A percentile compares a stretch with the other conserved stretches of the same genome.
These are phyloP conservation scores for Myotis findleyi DNA, from an alignment of 2,797 vertebrate species.

Conservation along the genomic window DNA sequence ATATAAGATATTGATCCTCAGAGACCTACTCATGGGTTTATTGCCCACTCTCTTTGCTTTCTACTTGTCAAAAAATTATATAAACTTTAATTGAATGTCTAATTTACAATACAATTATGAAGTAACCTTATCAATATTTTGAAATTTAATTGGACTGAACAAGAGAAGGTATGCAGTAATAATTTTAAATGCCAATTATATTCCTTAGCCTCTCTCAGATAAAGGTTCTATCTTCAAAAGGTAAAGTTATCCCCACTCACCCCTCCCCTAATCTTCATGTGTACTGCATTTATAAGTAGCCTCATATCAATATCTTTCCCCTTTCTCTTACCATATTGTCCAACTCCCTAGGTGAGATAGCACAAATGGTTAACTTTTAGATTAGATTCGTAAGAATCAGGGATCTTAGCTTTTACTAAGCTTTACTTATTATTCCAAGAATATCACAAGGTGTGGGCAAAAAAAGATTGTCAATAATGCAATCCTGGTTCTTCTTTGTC, in stretches of 20 bases:
- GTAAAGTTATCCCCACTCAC: not conserved
- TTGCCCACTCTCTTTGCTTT: slow-evolving; percentile 15
- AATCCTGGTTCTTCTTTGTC: not conserved
- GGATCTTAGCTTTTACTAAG: not conserved
- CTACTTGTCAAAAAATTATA: slow-evolving; percentile 34
- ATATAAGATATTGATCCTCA: not conserved
- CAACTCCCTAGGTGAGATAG: not conserved
- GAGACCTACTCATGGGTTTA: not conserved
- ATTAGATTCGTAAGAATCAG: not conserved
- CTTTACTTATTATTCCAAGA: not conserved
- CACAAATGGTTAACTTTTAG: not conserved
- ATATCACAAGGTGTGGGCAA: not conserved
- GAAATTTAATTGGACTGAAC: not conserved
- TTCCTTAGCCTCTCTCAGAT: not conserved
- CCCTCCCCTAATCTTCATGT: not conserved
- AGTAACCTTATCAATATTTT: slow-evolving; percentile 22
- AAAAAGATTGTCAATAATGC: not conserved
- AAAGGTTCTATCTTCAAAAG: not conserved
- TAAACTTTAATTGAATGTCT: not conserved
- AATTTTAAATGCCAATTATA: slow-evolving; percentile 17
- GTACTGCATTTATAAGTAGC: not conserved
- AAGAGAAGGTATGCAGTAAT: not conserved
- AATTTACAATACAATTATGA: slow-evolving; percentile 28
- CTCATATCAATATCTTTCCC: not conserved
- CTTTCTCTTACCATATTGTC: not conserved